Percentiles rank a stretch among this genome's conserved stretches.
Conservation (phyloP, 2,113 vertebrate genomes). For the Salvelinus fontinalis region DNA sequence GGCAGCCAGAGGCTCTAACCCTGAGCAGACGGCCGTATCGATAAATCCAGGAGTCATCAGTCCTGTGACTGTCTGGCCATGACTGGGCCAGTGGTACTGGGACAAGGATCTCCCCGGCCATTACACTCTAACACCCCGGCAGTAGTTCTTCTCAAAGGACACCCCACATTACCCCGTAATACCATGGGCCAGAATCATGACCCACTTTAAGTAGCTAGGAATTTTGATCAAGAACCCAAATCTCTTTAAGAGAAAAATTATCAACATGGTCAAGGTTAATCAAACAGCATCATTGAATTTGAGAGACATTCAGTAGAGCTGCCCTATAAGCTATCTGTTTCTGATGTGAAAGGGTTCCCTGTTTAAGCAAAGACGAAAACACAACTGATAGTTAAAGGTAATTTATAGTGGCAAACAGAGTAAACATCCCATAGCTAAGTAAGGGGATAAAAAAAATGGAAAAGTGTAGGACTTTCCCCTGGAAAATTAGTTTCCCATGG, state of each 20-base stretch:
- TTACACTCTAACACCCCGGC: slow-evolving; percentile 37
- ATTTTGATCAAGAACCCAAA: slow-evolving; percentile 18
- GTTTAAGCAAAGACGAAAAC: background rate
- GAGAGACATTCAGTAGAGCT: slow-evolving; percentile 32
- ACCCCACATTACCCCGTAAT: slow-evolving; percentile 30
- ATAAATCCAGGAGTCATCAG: slow-evolving; percentile 1
- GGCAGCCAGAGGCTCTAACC: slow-evolving; percentile 11
- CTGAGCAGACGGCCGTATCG: slow-evolving; percentile 32
- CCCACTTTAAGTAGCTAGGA: slow-evolving; percentile 22
- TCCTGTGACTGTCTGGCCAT: background rate
- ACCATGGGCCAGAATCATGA: slow-evolving; percentile 16
- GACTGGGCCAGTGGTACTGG: slow-evolving; percentile 7
- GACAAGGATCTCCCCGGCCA: slow-evolving; percentile 41
- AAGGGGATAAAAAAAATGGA: too few species aligned
- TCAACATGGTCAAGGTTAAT: slow-evolving; percentile 49
- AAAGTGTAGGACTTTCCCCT: too few species aligned
- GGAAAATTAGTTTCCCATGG: background rate
- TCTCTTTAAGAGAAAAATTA: background rate
- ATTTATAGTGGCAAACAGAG: background rate
- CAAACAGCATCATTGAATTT: slow-evolving; percentile 1
- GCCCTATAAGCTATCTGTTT: slow-evolving; percentile 13
- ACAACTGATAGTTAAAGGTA: background rate
- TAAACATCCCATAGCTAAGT: background rate
- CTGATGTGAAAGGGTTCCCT: background rate
- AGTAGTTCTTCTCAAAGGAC: slow-evolving; percentile 25